Percentiles rank a stretch among this genome's conserved stretches.
These are phyloP conservation scores for Holcopasites calliopsidis DNA, from an alignment of 1,140 invertebrate species.

Conservation along the genomic window DNA sequence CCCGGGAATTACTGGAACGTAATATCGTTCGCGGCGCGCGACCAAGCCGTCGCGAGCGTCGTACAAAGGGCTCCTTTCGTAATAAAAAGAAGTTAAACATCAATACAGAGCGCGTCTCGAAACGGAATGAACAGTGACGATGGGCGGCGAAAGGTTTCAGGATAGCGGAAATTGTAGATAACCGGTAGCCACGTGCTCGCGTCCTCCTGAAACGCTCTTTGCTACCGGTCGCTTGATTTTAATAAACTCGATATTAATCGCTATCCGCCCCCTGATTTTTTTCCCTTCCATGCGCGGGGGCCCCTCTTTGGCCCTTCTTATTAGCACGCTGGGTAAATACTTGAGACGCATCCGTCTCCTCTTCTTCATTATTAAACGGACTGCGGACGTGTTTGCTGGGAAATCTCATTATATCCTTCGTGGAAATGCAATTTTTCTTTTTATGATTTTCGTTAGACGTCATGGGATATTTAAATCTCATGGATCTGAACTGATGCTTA, in stretches of 20 bases:
- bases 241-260: constrained; percentile 47
- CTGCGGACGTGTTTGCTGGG: constrained; percentile 16
- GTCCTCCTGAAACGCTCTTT: constrained; percentile 20
- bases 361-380: constrained; percentile 28
- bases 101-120: constrained; percentile 35
- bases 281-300: not conserved
- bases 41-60: constrained; percentile 33
- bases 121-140: constrained; percentile 36
- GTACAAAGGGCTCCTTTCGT: constrained; percentile 28
- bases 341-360: constrained; percentile 34
- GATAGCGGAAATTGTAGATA: constrained; percentile 33
- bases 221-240: constrained; percentile 14
- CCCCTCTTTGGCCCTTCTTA: constrained; percentile 22
- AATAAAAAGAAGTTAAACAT: constrained; percentile 43
- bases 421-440: constrained; percentile 2
- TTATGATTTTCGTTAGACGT: too few relatives aligned
- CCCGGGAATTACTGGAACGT: constrained; percentile 26
- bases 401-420: constrained; percentile 22
- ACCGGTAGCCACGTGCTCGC: constrained; percentile 19
- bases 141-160: not conserved
- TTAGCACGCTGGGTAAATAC: constrained; percentile 40
- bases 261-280: not conserved
- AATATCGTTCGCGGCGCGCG: constrained; percentile 38
- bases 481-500: too few relatives aligned
- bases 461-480: too few relatives aligned